These are phyloP conservation scores for Thelaira solivaga DNA, from an alignment of 2,888 invertebrate species.

Conservation along the genomic window DNA sequence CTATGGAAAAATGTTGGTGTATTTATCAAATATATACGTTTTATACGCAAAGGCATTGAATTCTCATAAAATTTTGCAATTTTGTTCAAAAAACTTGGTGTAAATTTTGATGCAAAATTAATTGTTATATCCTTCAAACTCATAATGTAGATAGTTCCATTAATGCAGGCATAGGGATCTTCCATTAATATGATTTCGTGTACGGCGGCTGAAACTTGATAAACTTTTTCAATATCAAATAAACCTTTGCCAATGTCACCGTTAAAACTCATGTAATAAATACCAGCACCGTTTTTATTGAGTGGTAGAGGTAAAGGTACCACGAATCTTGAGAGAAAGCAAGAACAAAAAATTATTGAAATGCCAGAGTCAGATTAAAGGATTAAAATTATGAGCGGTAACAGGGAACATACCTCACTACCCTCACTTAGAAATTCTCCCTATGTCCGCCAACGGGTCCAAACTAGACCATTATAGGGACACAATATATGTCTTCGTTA, in stretches of 20 bases:
- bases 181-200: constrained; percentile 80
- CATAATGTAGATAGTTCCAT: constrained; percentile 79
- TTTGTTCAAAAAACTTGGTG: constrained; percentile 80
- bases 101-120: constrained; percentile 80
- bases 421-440: too few species aligned
- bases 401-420: too few species aligned
- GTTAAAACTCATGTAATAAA: constrained; percentile 77
- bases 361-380: too few species aligned
- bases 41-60: constrained; percentile 80
- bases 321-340: constrained; percentile 57
- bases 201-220: constrained; percentile 79
- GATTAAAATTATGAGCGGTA: too few species aligned
- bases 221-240: constrained; percentile 75
- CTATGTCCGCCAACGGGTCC: too few species aligned
- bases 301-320: constrained; percentile 69
- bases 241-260: constrained; percentile 80
- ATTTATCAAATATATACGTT: constrained; percentile 80
- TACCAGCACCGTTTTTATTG: constrained; percentile 77
- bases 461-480: too few species aligned
- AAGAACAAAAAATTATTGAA: too few species aligned
- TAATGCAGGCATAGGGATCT: constrained; percentile 78
- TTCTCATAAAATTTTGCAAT: constrained; percentile 79
- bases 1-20: constrained; percentile 80
- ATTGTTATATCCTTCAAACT: constrained; percentile 79
- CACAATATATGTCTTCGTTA: too few species aligned